Conservation (phyloP, 2,888 invertebrate genomes). For the Watsonalla binaria region DNA sequence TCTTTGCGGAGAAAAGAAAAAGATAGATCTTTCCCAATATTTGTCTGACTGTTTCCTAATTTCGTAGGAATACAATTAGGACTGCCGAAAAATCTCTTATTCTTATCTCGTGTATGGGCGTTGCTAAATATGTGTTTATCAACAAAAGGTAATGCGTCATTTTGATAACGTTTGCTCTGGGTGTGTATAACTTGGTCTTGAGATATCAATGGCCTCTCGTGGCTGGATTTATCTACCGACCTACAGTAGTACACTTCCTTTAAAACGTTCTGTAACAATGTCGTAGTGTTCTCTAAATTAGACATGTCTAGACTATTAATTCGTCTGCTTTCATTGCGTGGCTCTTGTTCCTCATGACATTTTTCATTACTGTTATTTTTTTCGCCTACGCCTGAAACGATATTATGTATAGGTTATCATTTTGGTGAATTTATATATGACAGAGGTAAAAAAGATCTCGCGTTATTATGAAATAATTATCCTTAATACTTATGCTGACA, state of each 20-base stretch:
- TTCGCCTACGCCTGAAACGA: not conserved
- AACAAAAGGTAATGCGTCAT: not conserved
- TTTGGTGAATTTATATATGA: too few relatives aligned
- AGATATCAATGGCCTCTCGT: not conserved
- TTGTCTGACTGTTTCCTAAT: not conserved
- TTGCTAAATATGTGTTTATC: not conserved
- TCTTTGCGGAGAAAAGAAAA: slow-evolving; percentile 28
- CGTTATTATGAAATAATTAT: not conserved
- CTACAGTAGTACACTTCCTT: slow-evolving; percentile 40
- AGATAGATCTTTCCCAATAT: slow-evolving; percentile 18
- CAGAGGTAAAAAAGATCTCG: too few relatives aligned
- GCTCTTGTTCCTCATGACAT: not conserved
- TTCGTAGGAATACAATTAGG: not conserved
- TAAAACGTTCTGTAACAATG: slow-evolving; percentile 42
- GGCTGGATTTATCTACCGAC: slow-evolving; percentile 12
- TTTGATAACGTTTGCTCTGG: not conserved
- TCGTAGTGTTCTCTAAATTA: slow-evolving; percentile 30
- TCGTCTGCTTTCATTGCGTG: not conserved
- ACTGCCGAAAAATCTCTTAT: not conserved
- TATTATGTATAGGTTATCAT: too few relatives aligned
- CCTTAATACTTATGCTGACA: not conserved
- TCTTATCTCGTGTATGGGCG: not conserved
- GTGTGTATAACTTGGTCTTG: not conserved
- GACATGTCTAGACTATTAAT: not conserved
- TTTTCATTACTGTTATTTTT: not conserved